Conservation (phyloP, 1,140 invertebrate genomes). For the Oreohelix idahoensis region DNA sequence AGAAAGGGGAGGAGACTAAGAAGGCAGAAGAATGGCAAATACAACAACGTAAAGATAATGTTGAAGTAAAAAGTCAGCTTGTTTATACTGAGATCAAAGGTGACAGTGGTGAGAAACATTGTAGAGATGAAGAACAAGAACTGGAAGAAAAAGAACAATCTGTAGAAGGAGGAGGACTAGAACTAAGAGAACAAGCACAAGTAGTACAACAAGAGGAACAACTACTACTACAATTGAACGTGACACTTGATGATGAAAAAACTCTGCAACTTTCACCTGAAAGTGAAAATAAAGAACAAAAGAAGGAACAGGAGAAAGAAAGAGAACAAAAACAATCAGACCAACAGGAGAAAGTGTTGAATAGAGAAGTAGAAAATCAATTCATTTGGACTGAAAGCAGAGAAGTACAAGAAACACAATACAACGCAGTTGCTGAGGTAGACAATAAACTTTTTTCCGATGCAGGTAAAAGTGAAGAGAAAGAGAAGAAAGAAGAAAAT, state of each 20-base stretch:
- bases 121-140: background rate
- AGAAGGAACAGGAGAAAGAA: background rate
- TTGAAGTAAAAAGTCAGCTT: too few relatives aligned
- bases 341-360: background rate
- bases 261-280: background rate
- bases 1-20: too few relatives aligned
- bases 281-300: background rate
- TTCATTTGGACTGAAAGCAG: background rate
- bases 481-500: too few relatives aligned
- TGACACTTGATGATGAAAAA: background rate
- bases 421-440: too few relatives aligned
- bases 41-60: too few relatives aligned
- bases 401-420: constrained; percentile 13
- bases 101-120: too few relatives aligned
- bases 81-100: too few relatives aligned
- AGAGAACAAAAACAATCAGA: background rate
- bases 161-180: background rate
- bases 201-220: background rate
- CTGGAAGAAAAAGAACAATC: background rate
- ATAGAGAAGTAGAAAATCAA: background rate
- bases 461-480: too few relatives aligned
- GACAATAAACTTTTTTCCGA: too few relatives aligned
- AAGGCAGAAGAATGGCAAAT: too few relatives aligned
- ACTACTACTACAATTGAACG: background rate
- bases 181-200: background rate